Conservation (phyloP, 2,113 vertebrate genomes). For the Rhabdornis inornatus region DNA sequence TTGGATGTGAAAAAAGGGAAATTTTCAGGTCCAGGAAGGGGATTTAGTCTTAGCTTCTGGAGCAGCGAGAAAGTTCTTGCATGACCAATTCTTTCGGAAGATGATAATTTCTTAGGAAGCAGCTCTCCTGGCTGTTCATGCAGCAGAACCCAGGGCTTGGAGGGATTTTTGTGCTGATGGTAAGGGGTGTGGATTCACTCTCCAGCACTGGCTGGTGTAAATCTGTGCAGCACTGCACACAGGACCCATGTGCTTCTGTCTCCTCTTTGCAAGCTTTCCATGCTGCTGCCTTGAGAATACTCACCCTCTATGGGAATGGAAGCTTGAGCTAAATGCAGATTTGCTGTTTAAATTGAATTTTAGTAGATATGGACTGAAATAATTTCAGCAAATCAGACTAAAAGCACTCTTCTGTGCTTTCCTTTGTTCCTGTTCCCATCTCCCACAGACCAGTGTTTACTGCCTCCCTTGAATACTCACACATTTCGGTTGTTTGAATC, state of each 20-base stretch:
- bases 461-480: neutral
- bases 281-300: neutral
- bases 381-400: neutral
- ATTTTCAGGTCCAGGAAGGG: too few relatives aligned
- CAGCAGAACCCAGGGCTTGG: neutral
- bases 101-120: neutral
- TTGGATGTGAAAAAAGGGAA: neutral
- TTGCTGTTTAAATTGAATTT: neutral
- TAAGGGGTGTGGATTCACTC: neutral
- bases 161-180: neutral
- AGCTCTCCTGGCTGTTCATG: neutral
- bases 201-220: neutral
- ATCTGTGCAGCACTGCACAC: neutral
- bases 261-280: neutral
- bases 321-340: neutral
- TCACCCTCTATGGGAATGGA: neutral
- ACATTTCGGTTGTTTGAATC: neutral
- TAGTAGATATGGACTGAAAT: neutral
- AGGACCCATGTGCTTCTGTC: neutral
- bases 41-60: neutral
- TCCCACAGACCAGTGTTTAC: neutral
- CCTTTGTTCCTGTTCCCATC: neutral
- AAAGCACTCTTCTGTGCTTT: neutral
- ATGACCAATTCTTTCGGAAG: neutral
- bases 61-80: neutral